phyloP scores from a whole-genome alignment of 37 sponge, comb jelly and placozoan species.

The Beroe forskalii region DNA sequence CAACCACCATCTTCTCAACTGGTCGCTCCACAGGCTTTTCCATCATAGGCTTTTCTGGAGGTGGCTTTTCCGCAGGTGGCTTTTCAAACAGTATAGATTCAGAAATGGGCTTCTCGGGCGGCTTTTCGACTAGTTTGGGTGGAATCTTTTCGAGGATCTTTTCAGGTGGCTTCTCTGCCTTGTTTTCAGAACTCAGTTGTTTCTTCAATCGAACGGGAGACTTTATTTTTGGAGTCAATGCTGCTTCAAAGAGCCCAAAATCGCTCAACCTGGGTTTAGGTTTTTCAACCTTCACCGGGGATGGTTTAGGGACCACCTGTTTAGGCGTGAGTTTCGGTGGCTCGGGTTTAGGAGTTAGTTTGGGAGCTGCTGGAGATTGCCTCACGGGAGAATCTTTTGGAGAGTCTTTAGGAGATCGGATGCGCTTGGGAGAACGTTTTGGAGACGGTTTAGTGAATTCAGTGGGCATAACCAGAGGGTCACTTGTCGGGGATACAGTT shows the following conservation, averaged over 20 bases:
- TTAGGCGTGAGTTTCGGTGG: neutral
- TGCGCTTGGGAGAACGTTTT: neutral
- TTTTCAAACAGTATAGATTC: neutral
- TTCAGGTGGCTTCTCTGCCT: neutral
- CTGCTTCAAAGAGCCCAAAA: slow-evolving; percentile 34
- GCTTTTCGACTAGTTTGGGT: neutral
- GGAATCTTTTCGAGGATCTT: neutral
- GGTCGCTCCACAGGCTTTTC: neutral
- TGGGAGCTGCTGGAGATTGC: too few species aligned
- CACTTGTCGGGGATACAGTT: neutral
- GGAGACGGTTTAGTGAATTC: neutral
- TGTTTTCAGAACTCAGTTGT: slow-evolving; percentile 41
- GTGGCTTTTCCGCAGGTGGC: neutral
- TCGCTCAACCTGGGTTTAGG: slow-evolving; percentile 36
- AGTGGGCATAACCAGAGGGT: neutral
- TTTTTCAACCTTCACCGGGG: slow-evolving; percentile 17
- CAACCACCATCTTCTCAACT: neutral
- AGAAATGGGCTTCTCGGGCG: neutral
- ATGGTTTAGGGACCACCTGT: neutral
- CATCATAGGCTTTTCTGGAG: neutral
- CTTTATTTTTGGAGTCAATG: slow-evolving; percentile 6
- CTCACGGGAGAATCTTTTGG: neutral
- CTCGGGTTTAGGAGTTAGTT: neutral
- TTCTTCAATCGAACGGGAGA: slow-evolving; percentile 41
- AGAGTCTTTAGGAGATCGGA: neutral